Conservation (phyloP, 2,888 invertebrate species). For the Colostygia pectinataria region DNA sequence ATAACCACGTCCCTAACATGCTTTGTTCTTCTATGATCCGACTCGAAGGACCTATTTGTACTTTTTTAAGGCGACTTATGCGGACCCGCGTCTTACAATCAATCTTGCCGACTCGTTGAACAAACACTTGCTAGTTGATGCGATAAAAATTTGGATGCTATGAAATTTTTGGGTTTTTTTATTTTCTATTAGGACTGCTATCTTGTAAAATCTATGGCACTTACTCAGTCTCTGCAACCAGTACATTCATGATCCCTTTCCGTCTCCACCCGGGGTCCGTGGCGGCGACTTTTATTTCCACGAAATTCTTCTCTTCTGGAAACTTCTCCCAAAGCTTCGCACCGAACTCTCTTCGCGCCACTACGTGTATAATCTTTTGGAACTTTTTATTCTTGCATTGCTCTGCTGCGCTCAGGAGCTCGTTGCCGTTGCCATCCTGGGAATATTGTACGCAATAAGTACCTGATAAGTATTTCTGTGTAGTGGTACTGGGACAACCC, state of each 20-base stretch:
- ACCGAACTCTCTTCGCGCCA: constrained; percentile 81
- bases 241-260: constrained; percentile 85
- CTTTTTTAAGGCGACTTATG: too few relatives aligned
- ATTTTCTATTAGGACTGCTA: too few relatives aligned
- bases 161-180: too few relatives aligned
- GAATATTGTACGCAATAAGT: constrained; percentile 25
- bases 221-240: constrained; percentile 85
- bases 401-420: constrained; percentile 67
- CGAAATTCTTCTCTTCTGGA: constrained; percentile 76
- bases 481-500: too few relatives aligned
- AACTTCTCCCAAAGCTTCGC: constrained; percentile 82
- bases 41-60: background rate
- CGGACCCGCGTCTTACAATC: too few relatives aligned
- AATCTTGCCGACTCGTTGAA: too few relatives aligned
- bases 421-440: constrained; percentile 58
- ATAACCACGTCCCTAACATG: too few relatives aligned
- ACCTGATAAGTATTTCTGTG: too few relatives aligned
- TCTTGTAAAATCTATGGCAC: too few relatives aligned
- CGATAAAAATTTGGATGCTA: too few relatives aligned
- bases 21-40: too few relatives aligned
- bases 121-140: too few relatives aligned
- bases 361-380: constrained; percentile 84
- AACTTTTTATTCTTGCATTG: constrained; percentile 84
- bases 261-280: constrained; percentile 86
- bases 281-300: constrained; percentile 86